Conservation (phyloP, 2,797 vertebrate genomes). For the Lepilemur ruficaudatus region DNA sequence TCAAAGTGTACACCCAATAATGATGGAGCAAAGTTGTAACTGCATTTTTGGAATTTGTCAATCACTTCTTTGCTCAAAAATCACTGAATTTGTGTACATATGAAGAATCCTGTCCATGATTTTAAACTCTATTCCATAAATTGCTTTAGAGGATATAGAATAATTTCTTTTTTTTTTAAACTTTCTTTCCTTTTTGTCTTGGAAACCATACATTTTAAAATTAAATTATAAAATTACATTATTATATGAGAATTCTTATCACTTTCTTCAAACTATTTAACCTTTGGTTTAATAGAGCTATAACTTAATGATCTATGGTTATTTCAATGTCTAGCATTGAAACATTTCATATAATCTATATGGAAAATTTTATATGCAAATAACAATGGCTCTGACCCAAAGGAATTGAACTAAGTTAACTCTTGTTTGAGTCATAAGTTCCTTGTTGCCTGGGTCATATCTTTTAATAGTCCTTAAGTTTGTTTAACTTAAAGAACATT, state of each 20-base stretch:
- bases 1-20: not conserved
- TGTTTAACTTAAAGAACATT: constrained; percentile 8
- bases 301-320: constrained; percentile 31
- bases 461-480: not conserved
- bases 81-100: not conserved
- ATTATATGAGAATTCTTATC: constrained; percentile 22
- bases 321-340: constrained; percentile 27
- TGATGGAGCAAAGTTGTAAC: constrained; percentile 47
- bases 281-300: constrained; percentile 3
- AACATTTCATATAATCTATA: constrained; percentile 6
- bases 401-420: not conserved
- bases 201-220: constrained; percentile 1
- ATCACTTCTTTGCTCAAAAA: constrained; percentile 54
- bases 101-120: not conserved
- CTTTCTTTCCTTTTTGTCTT: not conserved
- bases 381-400: constrained; percentile 30
- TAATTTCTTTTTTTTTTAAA: not conserved
- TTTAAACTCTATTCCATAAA: not conserved
- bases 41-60: constrained; percentile 40
- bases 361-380: constrained; percentile 6
- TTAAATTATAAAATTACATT: constrained; percentile 17
- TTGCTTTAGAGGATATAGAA: not conserved
- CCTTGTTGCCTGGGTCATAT: not conserved
- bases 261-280: constrained; percentile 42
- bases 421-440: not conserved